Evolutionary conservation across 2,113 vertebrate species (phyloP).

Genomic region (Microcebus ravelobensis): DNA sequence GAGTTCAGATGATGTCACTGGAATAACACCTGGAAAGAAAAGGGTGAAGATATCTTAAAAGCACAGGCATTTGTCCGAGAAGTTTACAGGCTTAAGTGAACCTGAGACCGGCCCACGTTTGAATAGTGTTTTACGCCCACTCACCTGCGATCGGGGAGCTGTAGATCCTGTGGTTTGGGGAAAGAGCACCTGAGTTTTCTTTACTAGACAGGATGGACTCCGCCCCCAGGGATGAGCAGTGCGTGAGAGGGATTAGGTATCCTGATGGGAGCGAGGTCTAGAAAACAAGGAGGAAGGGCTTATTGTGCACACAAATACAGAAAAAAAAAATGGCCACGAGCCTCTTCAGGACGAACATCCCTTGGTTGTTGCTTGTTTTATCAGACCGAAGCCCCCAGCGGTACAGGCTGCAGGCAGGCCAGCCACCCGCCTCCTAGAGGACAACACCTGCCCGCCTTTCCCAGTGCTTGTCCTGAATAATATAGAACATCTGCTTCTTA

Average conservation of each 20-base stretch:
- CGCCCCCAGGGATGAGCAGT: constrained; percentile 86
- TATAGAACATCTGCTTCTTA: not conserved
- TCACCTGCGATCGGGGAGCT: constrained; percentile 90
- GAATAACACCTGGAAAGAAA: constrained; percentile 89
- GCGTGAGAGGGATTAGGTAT: constrained; percentile 93
- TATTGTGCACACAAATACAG: constrained; percentile 46
- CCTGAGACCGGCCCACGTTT: not conserved
- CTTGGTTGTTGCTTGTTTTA: not conserved
- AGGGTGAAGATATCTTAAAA: not conserved
- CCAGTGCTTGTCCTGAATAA: not conserved
- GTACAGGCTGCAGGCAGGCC: not conserved
- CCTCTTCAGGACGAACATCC: not conserved
- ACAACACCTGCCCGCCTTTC: not conserved
- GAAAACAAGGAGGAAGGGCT: constrained; percentile 61
- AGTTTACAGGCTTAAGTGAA: not conserved
- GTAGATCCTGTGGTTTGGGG: constrained; percentile 87
- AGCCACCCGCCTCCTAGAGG: not conserved
- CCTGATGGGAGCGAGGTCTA: constrained; percentile 93
- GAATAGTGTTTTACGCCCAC: not conserved
- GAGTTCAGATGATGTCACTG: constrained; percentile 86
- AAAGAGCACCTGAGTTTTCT: constrained; percentile 83
- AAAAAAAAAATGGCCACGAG: not conserved
- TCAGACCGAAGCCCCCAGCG: not conserved
- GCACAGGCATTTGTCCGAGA: not conserved
- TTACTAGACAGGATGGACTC: constrained; percentile 77